Evolutionary conservation across 2,797 vertebrate species (phyloP).

Genomic region (Rhinophrynus dorsalis): DNA sequence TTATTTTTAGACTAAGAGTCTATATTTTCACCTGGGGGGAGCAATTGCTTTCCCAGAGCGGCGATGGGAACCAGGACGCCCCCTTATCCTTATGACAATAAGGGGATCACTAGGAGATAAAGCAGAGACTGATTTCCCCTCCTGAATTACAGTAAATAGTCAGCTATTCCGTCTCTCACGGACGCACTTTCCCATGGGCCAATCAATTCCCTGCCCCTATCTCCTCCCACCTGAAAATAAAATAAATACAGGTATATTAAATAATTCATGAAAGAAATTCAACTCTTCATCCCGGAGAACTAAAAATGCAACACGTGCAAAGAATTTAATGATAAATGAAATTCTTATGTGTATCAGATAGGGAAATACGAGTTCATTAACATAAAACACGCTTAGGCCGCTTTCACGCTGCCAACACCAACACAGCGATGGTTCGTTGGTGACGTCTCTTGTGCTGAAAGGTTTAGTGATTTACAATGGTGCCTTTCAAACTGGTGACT

Average conservation of each 20-base stretch:
- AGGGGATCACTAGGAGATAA: constrained; percentile 2
- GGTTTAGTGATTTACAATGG: too few relatives aligned
- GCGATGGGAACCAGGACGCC: constrained; percentile 23
- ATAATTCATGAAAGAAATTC: background rate
- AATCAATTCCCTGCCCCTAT: background rate
- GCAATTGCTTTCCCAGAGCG: background rate
- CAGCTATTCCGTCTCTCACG: background rate
- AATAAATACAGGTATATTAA: constrained; percentile 17
- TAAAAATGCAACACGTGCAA: background rate
- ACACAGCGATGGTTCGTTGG: too few relatives aligned
- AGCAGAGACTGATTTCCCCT: background rate
- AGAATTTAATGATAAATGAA: background rate
- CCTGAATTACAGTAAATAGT: background rate
- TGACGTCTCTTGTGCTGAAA: too few relatives aligned
- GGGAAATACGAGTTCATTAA: background rate
- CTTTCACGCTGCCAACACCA: too few relatives aligned
- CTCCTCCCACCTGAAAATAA: constrained; percentile 13
- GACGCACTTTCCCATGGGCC: constrained; percentile 3
- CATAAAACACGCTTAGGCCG: too few relatives aligned
- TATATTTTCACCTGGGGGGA: constrained; percentile 22
- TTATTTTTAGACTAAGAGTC: constrained; percentile 23
- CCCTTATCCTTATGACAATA: too few relatives aligned
- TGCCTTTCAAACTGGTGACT: too few relatives aligned
- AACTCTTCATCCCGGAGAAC: background rate
- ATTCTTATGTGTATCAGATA: background rate